Conservation (phyloP, 2,888 invertebrate genomes). For the Synanthedon vespiformis region DNA sequence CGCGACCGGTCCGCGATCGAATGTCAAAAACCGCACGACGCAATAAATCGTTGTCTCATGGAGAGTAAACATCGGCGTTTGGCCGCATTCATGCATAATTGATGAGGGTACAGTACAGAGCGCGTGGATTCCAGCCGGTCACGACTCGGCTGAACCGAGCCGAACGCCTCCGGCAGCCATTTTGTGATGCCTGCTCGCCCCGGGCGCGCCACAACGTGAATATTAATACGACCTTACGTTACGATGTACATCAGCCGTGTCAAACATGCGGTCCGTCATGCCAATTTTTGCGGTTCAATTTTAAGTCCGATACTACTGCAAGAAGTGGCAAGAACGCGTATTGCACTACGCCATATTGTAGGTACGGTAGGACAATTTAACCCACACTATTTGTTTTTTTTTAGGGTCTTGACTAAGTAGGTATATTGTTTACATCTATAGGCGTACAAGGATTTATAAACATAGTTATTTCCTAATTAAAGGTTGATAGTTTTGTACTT, state of each 20-base stretch:
- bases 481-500: no score
- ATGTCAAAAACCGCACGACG: slow-evolving; percentile 66
- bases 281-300: no score
- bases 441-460: no score
- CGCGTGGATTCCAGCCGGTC: slow-evolving; percentile 65
- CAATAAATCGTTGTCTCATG: slow-evolving; percentile 66
- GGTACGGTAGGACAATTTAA: no score
- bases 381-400: no score
- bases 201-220: slow-evolving; percentile 46
- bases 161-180: slow-evolving; percentile 60
- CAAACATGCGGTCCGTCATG: no score
- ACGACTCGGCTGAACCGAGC: slow-evolving; percentile 57
- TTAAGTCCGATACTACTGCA: slow-evolving; percentile 10
- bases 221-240: slow-evolving; percentile 52
- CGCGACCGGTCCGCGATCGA: slow-evolving; percentile 43
- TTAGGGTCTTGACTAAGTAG: no score
- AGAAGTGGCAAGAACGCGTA: background rate
- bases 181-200: slow-evolving; percentile 58
- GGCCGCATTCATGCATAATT: slow-evolving; percentile 68
- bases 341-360: no score
- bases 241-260: slow-evolving; percentile 25
- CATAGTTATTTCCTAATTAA: no score
- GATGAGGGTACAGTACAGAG: slow-evolving; percentile 53
- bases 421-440: no score
- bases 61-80: slow-evolving; percentile 65